phyloP scores from a whole-genome alignment of 2,113 vertebrate species.

The Agelaius phoeniceus region DNA sequence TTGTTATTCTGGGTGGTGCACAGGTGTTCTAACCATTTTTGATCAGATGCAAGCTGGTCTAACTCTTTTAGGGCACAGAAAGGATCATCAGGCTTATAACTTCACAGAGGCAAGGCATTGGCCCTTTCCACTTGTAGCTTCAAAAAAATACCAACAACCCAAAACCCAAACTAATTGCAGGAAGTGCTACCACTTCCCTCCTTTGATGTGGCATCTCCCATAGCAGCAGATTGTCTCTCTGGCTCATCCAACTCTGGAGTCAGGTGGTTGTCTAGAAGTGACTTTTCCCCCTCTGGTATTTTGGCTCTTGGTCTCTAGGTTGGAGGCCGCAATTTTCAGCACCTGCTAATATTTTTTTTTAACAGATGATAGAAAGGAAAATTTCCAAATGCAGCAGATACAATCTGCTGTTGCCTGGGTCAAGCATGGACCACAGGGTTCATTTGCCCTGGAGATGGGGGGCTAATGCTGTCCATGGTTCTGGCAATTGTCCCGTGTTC shows the following conservation, averaged over 20 bases:
- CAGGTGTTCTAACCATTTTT: neutral
- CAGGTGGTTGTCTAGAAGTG: constrained; percentile 38
- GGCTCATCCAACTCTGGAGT: constrained; percentile 31
- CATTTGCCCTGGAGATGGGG: constrained; percentile 4
- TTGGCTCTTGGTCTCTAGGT: constrained; percentile 44
- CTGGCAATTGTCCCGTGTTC: neutral
- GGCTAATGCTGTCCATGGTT: neutral
- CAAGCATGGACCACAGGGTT: neutral
- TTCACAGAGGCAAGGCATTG: neutral
- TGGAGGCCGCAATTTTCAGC: constrained; percentile 31
- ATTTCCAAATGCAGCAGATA: constrained; percentile 26
- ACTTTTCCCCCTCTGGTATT: constrained; percentile 50
- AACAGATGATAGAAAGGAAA: constrained; percentile 58
- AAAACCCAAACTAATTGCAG: neutral
- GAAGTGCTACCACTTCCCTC: neutral
- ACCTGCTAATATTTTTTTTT: constrained; percentile 65
- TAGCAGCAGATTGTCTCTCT: constrained; percentile 56
- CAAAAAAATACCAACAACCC: neutral
- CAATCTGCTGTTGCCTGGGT: constrained; percentile 40
- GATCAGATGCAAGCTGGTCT: neutral
- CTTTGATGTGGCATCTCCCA: constrained; percentile 24
- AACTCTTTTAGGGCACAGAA: neutral
- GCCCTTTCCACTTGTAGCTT: constrained; percentile 13
- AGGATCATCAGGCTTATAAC: neutral
- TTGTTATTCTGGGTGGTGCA: neutral